These are phyloP conservation scores for Drosophila subquinaria DNA, from an alignment of 2,888 invertebrate genomes.

Conservation along the genomic window DNA sequence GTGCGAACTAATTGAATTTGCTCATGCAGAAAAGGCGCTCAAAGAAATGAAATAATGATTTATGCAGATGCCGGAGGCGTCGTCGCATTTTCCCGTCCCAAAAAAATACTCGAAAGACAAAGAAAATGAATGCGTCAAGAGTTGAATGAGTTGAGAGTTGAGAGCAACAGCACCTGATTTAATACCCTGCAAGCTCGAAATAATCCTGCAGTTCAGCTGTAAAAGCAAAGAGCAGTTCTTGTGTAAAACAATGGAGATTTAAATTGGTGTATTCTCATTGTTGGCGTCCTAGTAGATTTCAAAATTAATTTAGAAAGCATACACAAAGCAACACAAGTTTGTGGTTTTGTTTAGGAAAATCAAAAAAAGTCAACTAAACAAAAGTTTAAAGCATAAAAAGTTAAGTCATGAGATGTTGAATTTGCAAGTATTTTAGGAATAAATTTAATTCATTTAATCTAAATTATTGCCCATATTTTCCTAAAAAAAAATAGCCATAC, in stretches of 20 bases:
- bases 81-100: neutral
- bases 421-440: too few relatives aligned
- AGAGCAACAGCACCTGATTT: constrained; percentile 10
- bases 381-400: too few relatives aligned
- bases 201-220: neutral
- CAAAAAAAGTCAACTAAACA: too few relatives aligned
- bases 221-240: neutral
- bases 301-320: too few relatives aligned
- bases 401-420: too few relatives aligned
- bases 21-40: constrained; percentile 47
- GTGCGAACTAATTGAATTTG: constrained; percentile 59
- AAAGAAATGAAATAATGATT: constrained; percentile 54
- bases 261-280: neutral
- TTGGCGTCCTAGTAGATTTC: too few relatives aligned
- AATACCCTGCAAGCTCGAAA: neutral
- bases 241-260: neutral
- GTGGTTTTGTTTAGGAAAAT: too few relatives aligned
- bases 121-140: constrained; percentile 6
- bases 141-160: neutral
- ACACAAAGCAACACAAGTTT: too few relatives aligned
- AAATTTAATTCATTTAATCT: too few relatives aligned
- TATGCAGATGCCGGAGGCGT: constrained; percentile 34
- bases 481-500: neutral
- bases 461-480: neutral
- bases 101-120: constrained; percentile 10